Percentiles rank a stretch among this genome's conserved stretches.
Evolutionary conservation across 2,888 invertebrate species (phyloP).

Genomic region (Apodemia zela): DNA sequence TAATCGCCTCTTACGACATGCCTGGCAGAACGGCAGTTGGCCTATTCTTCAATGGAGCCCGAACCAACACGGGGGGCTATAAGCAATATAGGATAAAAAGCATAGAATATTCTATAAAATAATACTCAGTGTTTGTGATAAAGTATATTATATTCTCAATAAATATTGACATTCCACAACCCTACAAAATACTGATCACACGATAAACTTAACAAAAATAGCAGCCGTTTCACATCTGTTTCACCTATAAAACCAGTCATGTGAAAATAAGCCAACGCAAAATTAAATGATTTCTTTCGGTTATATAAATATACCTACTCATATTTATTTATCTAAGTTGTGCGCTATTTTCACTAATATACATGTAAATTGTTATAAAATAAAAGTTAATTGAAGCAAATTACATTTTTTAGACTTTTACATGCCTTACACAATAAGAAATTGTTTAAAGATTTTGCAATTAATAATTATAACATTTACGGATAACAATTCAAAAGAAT

Average conservation of each 20-base stretch:
- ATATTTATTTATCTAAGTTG: not conserved
- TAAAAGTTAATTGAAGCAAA: not conserved
- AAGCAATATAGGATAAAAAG: no score
- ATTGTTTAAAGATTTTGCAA: no score
- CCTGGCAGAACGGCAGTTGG: no score
- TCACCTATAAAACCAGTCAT: constrained; percentile 76
- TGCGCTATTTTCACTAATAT: not conserved
- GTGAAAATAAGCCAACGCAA: constrained; percentile 41
- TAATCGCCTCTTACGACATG: no score
- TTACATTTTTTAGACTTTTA: no score
- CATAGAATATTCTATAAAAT: not conserved
- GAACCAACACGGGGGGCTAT: no score
- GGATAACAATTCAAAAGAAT: no score
- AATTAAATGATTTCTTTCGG: constrained; percentile 20
- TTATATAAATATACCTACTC: not conserved
- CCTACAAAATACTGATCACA: constrained; percentile 65
- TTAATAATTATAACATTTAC: no score
- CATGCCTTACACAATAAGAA: no score
- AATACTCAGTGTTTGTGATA: not conserved
- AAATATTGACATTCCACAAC: constrained; percentile 40
- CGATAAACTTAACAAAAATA: constrained; percentile 34
- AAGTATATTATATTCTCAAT: constrained; percentile 38
- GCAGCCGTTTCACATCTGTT: constrained; percentile 68
- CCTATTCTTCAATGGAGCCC: no score
- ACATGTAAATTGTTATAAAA: not conserved